Evolutionary conservation across 92 coral and sea anemone species (phyloP).

Genomic region (Plumapathes pennacea): DNA sequence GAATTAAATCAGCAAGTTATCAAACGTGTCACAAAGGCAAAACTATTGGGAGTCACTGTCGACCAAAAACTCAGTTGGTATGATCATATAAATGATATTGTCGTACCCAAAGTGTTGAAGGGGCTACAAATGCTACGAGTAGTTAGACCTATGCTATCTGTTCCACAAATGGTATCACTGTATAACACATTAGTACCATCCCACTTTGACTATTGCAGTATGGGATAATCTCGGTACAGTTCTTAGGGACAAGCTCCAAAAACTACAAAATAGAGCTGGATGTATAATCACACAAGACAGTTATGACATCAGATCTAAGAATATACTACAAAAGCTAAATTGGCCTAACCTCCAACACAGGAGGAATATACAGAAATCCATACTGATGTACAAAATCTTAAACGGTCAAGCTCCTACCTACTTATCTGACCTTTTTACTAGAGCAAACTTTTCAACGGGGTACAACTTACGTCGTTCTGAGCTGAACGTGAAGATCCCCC

Average conservation of each 20-base stretch:
- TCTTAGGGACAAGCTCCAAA: conserved; percentile 6
- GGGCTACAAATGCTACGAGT: no score
- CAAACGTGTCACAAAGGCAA: background rate
- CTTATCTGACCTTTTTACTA: conserved; percentile 1
- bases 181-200: conserved; percentile 12
- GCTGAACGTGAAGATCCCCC: background rate
- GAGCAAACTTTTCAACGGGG: background rate
- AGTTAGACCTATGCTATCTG: no score
- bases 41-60: conserved; percentile 10
- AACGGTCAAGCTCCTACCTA: conserved; percentile 3
- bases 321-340: background rate
- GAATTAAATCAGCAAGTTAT: background rate
- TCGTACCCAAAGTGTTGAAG: no score
- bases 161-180: background rate
- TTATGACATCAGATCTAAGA: conserved; percentile 1
- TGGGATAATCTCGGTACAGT: no score
- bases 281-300: conserved; percentile 15
- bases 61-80: conserved; percentile 19
- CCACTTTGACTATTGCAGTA: conserved; percentile 18
- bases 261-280: no score
- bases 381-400: conserved; percentile 12
- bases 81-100: no score
- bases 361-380: conserved; percentile 6
- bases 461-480: no score
- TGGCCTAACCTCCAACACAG: no score